Percentiles rank a stretch among this genome's conserved stretches.
Evolutionary conservation across 2,888 invertebrate species (phyloP).

Genomic region (Anarsia innoxiella): DNA sequence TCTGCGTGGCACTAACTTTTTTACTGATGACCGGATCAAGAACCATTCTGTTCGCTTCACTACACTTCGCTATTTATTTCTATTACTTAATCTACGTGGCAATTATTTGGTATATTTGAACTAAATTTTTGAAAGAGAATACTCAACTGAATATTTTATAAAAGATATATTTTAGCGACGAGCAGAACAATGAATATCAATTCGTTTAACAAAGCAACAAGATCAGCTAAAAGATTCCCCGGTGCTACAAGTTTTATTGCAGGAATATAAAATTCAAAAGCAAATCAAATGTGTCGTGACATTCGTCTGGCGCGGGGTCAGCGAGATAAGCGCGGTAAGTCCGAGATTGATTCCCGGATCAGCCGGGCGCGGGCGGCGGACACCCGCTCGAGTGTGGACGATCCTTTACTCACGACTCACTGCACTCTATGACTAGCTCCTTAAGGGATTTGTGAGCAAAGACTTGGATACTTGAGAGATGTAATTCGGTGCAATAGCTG

Average conservation of each 20-base stretch:
- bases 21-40: slow-evolving; percentile 33
- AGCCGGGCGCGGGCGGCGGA: slow-evolving; percentile 47
- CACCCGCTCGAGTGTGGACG: slow-evolving; percentile 53
- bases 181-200: too few species aligned
- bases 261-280: slow-evolving; percentile 38
- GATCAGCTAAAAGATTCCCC: too few species aligned
- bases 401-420: slow-evolving; percentile 64
- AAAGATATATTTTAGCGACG: too few species aligned
- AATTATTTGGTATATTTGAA: too few species aligned
- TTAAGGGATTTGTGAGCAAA: slow-evolving; percentile 40
- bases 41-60: slow-evolving; percentile 16
- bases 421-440: slow-evolving; percentile 49
- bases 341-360: slow-evolving; percentile 72
- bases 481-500: slow-evolving; percentile 9
- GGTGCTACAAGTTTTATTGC: too few species aligned
- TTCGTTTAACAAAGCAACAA: too few species aligned
- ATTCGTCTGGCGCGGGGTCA: slow-evolving; percentile 57
- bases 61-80: too few species aligned
- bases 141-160: too few species aligned
- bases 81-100: too few species aligned
- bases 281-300: slow-evolving; percentile 55
- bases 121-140: too few species aligned
- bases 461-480: slow-evolving; percentile 27
- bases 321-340: slow-evolving; percentile 63
- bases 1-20: slow-evolving; percentile 25